Base-by-base conservation (phyloP, 2,888 invertebrate species). In the Dioctria linearis region DNA sequence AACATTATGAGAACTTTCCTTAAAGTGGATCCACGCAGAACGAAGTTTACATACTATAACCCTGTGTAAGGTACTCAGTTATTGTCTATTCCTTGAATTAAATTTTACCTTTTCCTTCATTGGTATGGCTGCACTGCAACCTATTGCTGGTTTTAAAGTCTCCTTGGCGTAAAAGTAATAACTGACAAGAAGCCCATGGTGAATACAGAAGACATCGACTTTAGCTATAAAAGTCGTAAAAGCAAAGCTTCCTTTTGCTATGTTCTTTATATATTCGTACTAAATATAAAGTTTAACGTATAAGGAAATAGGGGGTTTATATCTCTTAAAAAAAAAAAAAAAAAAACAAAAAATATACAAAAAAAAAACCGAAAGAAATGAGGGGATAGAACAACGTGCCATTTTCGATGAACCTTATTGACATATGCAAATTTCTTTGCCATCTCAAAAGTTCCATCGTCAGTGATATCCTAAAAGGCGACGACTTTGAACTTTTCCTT, bases 391-490 rank as follows among this genome's bases (percentile, higher is more conserved):
- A n/a, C 51, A 25, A 61, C 37, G 61, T 37, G 40, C 66, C 46
- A n/a, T 39, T 63, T 39, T 46, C 76, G 37, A 63, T 63, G 63
- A 76, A 76, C 76, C 63, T 76, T 76, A 76, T 76, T 76, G 76
- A 76, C 76, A 76, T 76, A 76, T 76, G 76, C 63, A 76, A 76
- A 76, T 76, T 76, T 63, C 63, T 42, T 66, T 63, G 63, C 76
- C 63, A 46, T 61, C 63, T 63, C 49, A 76, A 63, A 76, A 76
- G 76, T 76, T 43, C 42, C 76, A 37, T 49, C 76, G 76, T 76
- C 76, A 76, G 13, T 76, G 76, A 76, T 76, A 76, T 49, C 63
- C 76, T 76, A 76, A 76, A 46, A 76, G 76, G 76, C 76, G 76
- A 76, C 76, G 63, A 76, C 76, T 76, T 76, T 76, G 76, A 76